Evolutionary conservation across 2,888 invertebrate species (phyloP), one percentile per base, ranked within the genome.

Genomic region (Acleris laterana): DNA sequence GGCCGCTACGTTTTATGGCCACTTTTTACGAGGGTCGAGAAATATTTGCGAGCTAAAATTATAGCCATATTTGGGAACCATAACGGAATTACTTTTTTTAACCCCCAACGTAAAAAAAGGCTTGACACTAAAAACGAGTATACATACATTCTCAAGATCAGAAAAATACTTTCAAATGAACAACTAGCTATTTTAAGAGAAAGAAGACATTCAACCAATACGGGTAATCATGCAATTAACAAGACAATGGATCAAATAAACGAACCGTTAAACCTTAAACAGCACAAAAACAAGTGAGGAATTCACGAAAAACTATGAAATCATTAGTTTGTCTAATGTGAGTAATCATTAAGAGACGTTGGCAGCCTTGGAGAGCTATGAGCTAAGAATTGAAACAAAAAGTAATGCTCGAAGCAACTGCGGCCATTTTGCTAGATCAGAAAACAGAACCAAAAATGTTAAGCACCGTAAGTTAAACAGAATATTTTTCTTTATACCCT

Each of bases 281-380:
- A 51, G 57, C 17, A 62, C 66, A 66, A 51, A 61, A 66, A 57
- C 19, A 3, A n/a, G n/a, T 28, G 16, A 66, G 32, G 51, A 52
- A 66, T 57, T 62, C 17, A 62, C 51, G 61, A 51, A 61, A 51
- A 55, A 57, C 50, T n/a, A 49, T 61, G 56, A 66, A 61, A 61
- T 61, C 61, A 66, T 62, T 62, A 61, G 46, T 62, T 57, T 42
- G 66, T 48, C 66, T 66, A 66, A 66, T 66, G 66, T 50, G 46
- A 57, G 61, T 66, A 51, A 55, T 55, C 61, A 61, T 66, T 46
- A 56, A 44, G 20, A 55, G 20, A 42, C 49, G 49, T 22, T 11
- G 42, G 25, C 17, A 61, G 48, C 62, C 66, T 66, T 62, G 66
- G 19, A 57, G 20, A 44, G 50, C 11, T 56, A 58, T 50, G 28